A percentile compares a stretch with the other conserved stretches of the same genome.
Evolutionary conservation across 2,113 vertebrate genomes (phyloP).

Genomic region (Theristicus caerulescens): DNA sequence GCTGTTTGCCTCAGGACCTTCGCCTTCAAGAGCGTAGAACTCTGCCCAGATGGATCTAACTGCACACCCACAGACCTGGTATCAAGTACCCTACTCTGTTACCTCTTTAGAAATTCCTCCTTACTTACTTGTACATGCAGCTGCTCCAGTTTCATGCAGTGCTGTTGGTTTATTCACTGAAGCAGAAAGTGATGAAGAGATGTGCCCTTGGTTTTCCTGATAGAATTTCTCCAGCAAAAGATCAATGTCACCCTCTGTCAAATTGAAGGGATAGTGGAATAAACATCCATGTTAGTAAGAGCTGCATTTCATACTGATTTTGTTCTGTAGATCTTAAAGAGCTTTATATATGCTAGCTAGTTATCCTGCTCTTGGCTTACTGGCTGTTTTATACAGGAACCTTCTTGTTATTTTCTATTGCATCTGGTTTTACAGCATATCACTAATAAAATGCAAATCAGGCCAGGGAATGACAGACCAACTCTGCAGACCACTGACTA

Average conservation of each 20-base stretch:
- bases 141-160: constrained; percentile 34
- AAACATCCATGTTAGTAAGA: not conserved
- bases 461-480: not conserved
- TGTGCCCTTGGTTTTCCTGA: constrained; percentile 78
- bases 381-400: not conserved
- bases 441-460: not conserved
- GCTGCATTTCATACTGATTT: not conserved
- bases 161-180: constrained; percentile 37
- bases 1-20: not conserved
- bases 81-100: not conserved
- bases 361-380: not conserved
- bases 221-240: constrained; percentile 85
- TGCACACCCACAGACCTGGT: not conserved
- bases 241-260: constrained; percentile 89
- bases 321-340: not conserved
- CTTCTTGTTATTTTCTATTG: not conserved
- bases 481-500: not conserved
- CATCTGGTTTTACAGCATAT: not conserved
- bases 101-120: not conserved
- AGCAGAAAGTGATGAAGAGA: constrained; percentile 70
- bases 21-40: not conserved
- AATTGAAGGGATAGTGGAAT: constrained; percentile 5
- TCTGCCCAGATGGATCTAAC: not conserved
- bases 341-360: not conserved
- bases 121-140: constrained; percentile 71